Evolutionary conservation across 2,797 vertebrate genomes (phyloP).

Genomic region (Sus cebifrons): DNA sequence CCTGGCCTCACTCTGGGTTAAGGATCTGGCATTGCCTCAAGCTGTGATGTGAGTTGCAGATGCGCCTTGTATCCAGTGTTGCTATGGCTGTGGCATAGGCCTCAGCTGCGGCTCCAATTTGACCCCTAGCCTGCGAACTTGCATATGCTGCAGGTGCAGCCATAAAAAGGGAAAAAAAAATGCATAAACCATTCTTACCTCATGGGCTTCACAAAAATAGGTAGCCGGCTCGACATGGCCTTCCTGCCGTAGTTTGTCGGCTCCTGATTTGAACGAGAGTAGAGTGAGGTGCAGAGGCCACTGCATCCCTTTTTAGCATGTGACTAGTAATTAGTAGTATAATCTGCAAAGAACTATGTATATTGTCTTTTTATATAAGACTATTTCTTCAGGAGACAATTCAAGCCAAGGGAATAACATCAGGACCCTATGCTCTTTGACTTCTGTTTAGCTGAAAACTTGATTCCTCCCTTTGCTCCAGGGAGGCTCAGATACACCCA

Average conservation of each 20-base stretch:
- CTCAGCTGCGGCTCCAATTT: too few relatives aligned
- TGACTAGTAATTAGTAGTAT: neutral
- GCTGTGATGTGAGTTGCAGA: too few relatives aligned
- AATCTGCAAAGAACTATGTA: neutral
- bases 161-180: neutral
- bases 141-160: too few relatives aligned
- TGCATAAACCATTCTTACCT: neutral
- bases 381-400: constrained; percentile 4
- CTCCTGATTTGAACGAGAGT: neutral
- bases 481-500: neutral
- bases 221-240: neutral
- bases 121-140: too few relatives aligned
- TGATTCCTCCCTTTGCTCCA: neutral
- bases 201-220: neutral
- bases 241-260: neutral
- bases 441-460: neutral
- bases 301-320: neutral
- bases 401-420: neutral
- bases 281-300: neutral
- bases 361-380: neutral
- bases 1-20: too few relatives aligned
- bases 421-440: neutral
- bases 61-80: too few relatives aligned
- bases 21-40: too few relatives aligned
- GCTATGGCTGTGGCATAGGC: too few relatives aligned